phyloP scores from a whole-genome alignment of 2,797 vertebrate genomes.

The Trachurus trachurus region DNA sequence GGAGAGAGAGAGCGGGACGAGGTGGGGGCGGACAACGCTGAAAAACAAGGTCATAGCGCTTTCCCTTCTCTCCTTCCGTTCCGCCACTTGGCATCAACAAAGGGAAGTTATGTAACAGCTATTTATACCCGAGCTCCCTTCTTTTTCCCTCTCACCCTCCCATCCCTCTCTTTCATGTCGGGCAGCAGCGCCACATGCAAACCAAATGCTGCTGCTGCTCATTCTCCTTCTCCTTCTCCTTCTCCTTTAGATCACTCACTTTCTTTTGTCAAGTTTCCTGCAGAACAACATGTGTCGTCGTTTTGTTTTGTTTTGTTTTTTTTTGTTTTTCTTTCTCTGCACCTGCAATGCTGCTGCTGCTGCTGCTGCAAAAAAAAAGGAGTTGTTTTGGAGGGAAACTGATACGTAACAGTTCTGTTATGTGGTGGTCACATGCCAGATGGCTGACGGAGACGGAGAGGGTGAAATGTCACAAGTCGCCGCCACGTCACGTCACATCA shows the following conservation, averaged over 20 bases:
- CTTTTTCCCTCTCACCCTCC: slow-evolving; percentile 68
- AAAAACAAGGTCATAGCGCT: slow-evolving; percentile 93
- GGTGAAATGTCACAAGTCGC: slow-evolving; percentile 57
- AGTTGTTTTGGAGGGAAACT: slow-evolving; percentile 34
- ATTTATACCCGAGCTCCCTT: slow-evolving; percentile 91
- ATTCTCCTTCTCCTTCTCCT: slow-evolving; percentile 73
- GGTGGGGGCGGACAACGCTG: slow-evolving; percentile 78
- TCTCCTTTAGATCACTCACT: slow-evolving; percentile 8
- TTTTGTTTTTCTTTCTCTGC: not conserved
- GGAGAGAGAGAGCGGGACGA: slow-evolving; percentile 42
- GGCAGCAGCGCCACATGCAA: slow-evolving; percentile 88
- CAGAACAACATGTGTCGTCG: not conserved
- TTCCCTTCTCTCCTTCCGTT: slow-evolving; percentile 87
- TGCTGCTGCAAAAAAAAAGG: not conserved
- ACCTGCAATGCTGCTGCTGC: slow-evolving; percentile 10
- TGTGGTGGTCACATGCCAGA: slow-evolving; percentile 42
- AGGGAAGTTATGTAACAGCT: slow-evolving; percentile 95
- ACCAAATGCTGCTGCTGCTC: slow-evolving; percentile 85
- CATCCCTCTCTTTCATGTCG: slow-evolving; percentile 74
- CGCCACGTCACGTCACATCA: slow-evolving; percentile 36
- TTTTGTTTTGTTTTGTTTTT: not conserved
- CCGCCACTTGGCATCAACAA: slow-evolving; percentile 91
- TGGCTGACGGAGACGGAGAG: slow-evolving; percentile 10
- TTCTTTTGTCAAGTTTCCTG: not conserved
- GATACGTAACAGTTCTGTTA: slow-evolving; percentile 12